phyloP scores from a whole-genome alignment of 2,888 invertebrate species.

The Heteromurus nitidus region DNA sequence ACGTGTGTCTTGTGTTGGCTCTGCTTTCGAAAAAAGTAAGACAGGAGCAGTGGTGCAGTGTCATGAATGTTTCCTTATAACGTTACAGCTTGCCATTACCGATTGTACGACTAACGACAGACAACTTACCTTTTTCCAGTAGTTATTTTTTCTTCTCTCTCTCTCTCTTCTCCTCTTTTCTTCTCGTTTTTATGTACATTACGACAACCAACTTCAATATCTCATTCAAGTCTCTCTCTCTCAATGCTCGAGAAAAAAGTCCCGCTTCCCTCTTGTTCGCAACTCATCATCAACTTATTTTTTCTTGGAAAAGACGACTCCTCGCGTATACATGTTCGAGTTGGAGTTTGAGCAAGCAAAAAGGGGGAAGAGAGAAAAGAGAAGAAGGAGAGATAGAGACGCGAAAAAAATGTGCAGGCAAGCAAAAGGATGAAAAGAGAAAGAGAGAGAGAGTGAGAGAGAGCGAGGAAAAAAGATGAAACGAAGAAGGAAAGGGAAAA shows the following conservation, averaged over 20 bases:
- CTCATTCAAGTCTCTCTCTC: constrained; percentile 18
- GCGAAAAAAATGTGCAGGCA: constrained; percentile 24
- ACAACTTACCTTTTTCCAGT: constrained; percentile 24
- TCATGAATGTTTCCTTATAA: constrained; percentile 6
- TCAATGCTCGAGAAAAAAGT: neutral
- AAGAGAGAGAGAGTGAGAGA: constrained; percentile 12
- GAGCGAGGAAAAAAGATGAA: constrained; percentile 41
- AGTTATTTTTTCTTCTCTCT: constrained; percentile 5
- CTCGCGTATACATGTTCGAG: no score
- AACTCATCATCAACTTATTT: constrained; percentile 59
- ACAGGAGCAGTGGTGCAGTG: constrained; percentile 7
- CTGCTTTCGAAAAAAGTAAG: neutral
- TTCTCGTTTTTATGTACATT: constrained; percentile 39
- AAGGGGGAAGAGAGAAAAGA: no score
- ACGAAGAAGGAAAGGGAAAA: constrained; percentile 23
- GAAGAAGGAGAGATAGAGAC: neutral
- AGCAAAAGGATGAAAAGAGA: constrained; percentile 31
- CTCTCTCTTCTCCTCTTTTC: no score
- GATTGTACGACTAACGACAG: constrained; percentile 32
- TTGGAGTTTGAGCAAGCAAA: no score
- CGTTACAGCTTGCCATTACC: constrained; percentile 32
- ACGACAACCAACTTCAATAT: constrained; percentile 32
- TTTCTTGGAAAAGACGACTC: constrained; percentile 19
- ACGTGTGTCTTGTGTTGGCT: neutral
- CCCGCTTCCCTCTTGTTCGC: constrained; percentile 46